phyloP scores from a whole-genome alignment of 2,113 vertebrate species.

The Orycteropus afer region DNA sequence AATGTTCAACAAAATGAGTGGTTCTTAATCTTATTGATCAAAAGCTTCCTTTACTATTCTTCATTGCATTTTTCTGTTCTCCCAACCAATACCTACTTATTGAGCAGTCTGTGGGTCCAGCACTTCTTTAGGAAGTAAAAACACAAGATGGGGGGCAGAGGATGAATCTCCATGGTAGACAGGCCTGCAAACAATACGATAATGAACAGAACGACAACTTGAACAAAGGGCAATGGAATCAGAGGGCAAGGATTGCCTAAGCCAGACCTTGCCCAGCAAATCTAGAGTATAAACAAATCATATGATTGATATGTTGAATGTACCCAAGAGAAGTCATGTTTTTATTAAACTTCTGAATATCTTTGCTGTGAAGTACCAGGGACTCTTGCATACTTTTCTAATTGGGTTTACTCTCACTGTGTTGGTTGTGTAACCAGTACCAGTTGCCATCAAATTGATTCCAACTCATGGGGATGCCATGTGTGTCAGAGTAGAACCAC shows the following conservation, averaged over 20 bases:
- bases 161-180: not conserved
- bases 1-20: not conserved
- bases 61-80: not conserved
- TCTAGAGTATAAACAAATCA: not conserved
- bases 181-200: not conserved
- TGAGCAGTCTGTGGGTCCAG: not conserved
- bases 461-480: not conserved
- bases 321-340: not conserved
- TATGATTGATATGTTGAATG: not conserved
- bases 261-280: not conserved
- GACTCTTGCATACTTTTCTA: not conserved
- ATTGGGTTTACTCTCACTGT: not conserved
- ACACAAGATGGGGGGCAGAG: not conserved
- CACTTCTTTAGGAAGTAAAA: not conserved
- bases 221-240: not conserved
- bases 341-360: not conserved
- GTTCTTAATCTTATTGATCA: not conserved
- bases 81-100: fast-evolving
- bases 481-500: not conserved
- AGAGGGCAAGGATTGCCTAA: not conserved
- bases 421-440: not conserved
- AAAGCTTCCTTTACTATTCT: not conserved
- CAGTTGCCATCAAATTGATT: not conserved
- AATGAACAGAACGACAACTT: not conserved
- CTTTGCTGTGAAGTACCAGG: not conserved